Base-by-base conservation (phyloP, 2,888 invertebrate genomes). In the Spodoptera littoralis region DNA sequence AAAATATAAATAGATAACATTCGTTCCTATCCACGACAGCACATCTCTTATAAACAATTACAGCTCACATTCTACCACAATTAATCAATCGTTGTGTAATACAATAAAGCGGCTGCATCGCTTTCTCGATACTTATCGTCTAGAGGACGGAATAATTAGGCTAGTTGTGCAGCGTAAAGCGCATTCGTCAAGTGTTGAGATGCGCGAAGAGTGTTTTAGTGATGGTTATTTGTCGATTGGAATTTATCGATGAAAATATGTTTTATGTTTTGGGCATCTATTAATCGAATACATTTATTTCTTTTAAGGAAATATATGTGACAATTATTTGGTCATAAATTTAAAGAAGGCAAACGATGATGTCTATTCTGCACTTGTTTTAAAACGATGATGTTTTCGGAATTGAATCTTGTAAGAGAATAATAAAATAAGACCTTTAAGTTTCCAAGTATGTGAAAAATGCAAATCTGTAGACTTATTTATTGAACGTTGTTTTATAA, bases 171-270 rank as follows among this genome's bases (percentile, higher is more conserved):
- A 83, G 87, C 87, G 85, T 85, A 88, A 88, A 89, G 90, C 88
- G 88, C 88, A 90, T 90, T 89, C 89, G 89, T 91, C 89, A 89
- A 88, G 85, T 84, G 85, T 82, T 80, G 85, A 89, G 92, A 91
- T 92, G 90, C 83, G 84, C 82, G 76, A 78, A 79, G 76, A 67
- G 70, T 43, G 65, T 72, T 66, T 59, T 76, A 74, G 66, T 70
- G 78, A 13, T 63, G 70, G 54, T 4, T 24, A 12, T 43, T 36
- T 54, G 65, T 84, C 83, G 82, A 82, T 79, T 64, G 41, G 45
- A 48, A 52, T 53, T 24, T 65, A 45, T 77, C 74, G 80, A 70
- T 66, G 42, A 6, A 4, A 5, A 36, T 36, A 9, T 30, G 6
- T 36, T 9, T 36, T 36, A 0, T 30, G 36, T 8, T 41, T 8